Conservation (phyloP, 1,140 invertebrate genomes). For the Delia radicum region DNA sequence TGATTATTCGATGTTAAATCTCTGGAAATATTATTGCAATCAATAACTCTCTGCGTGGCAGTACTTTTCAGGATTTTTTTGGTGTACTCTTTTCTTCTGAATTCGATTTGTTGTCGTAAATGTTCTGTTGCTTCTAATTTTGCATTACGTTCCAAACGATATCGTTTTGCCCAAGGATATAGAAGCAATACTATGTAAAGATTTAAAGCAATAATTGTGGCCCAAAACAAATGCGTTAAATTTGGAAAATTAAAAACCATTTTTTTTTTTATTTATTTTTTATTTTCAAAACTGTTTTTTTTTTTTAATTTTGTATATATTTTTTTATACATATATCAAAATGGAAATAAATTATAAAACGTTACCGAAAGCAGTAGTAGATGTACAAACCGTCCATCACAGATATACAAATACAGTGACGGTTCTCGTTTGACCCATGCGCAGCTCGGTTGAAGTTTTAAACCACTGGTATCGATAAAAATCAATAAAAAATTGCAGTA, state of each 20-base stretch:
- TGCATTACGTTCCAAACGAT: background rate
- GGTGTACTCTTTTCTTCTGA: background rate
- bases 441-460: too few relatives aligned
- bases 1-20: too few relatives aligned
- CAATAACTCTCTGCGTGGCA: too few relatives aligned
- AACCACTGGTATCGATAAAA: too few relatives aligned
- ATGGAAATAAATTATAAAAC: too few relatives aligned
- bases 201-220: background rate
- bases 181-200: background rate
- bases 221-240: conserved; percentile 11
- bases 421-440: too few relatives aligned
- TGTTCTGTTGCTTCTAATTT: background rate
- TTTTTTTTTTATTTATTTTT: conserved; percentile 3
- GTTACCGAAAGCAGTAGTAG: too few relatives aligned
- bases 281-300: too few relatives aligned
- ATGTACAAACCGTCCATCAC: too few relatives aligned
- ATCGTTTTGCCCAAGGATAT: background rate
- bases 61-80: background rate
- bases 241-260: conserved; percentile 13
- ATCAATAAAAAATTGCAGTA: too few relatives aligned
- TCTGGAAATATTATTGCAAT: too few relatives aligned
- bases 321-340: background rate
- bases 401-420: too few relatives aligned
- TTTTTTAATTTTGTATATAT: background rate
- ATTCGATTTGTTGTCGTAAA: background rate